Base-by-base conservation (phyloP, 2,888 invertebrate species). In the Hypena proboscidalis region DNA sequence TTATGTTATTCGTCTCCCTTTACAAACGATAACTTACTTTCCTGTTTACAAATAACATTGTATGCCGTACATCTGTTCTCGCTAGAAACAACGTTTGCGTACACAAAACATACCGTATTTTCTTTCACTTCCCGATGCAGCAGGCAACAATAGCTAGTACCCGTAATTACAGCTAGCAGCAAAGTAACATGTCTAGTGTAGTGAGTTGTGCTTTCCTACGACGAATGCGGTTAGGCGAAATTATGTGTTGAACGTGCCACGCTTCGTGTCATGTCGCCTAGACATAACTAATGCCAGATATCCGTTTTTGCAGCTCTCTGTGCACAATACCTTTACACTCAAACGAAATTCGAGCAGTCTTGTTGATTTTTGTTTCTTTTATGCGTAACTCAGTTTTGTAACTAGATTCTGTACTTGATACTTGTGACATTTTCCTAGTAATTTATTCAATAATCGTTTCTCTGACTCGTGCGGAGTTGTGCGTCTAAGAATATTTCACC, bases 171-270 rank as follows among this genome's bases (percentile, higher is more conserved):
- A 55, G 45, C 36, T 54, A 43, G 50, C 55, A 43, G 50, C 55
- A 47, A 59, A 61, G 45, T 55, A 54, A 50, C 40, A 39, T 58
- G 43, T 43, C 38, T 45, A 29, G 45, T 53, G 20, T 10, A 57
- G 60, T 52, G 51, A 57, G 43, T 56, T 55, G 55, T 54, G 54
- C 41, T 58, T 51, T 38, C 61, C 59, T 43, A 58, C 55, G 54
- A 60, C 58, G 61, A 67, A 58, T 61, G 72, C 55, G 73, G 72
- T 72, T 70, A 69, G 66, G 69, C 62, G 63, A 71, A 77, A 72
- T 76, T 74, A 74, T 74, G 67, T 73, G 67, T 62, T 57, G 57
- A 64, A 65, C 64, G 70, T 69, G 67, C 34, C 49, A 46, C 52
- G 34, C 38, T 58, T 38, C 42, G 30, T 31, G 58, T 38, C 42